phyloP scores from a whole-genome alignment of 2,888 invertebrate genomes.

The Alcis repandata region DNA sequence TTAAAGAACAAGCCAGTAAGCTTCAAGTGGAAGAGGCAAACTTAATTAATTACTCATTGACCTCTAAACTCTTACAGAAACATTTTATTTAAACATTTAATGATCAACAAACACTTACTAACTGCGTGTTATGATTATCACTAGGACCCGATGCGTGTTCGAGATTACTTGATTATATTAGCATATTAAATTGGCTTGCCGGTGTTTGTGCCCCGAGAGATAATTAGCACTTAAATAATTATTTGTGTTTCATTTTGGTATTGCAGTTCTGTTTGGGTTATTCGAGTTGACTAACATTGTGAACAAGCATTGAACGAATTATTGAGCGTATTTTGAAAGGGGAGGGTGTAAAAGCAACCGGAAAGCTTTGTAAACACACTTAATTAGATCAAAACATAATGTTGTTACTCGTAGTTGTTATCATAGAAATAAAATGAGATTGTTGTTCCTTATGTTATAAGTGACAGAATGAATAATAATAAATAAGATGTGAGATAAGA shows the following conservation, averaged over 20 bases:
- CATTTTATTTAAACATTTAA: constrained; percentile 1
- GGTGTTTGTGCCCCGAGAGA: constrained; percentile 33
- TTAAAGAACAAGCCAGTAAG: no score
- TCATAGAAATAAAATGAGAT: background rate
- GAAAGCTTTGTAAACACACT: background rate
- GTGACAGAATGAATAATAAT: background rate
- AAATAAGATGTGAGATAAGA: no score
- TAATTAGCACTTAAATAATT: constrained; percentile 33
- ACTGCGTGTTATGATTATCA: constrained; percentile 34
- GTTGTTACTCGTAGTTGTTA: background rate
- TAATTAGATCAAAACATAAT: background rate
- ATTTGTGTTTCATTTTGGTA: constrained; percentile 33
- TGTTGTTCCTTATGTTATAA: background rate
- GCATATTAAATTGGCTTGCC: constrained; percentile 42
- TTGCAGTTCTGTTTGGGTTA: constrained; percentile 15
- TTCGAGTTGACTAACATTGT: constrained; percentile 6
- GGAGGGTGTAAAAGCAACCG: background rate
- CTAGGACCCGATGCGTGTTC: constrained; percentile 21
- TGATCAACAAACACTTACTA: constrained; percentile 3
- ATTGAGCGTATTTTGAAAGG: constrained; percentile 1
- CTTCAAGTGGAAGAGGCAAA: no score
- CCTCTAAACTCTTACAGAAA: no score
- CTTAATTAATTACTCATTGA: no score
- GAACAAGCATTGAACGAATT: constrained; percentile 9
- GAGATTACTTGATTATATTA: constrained; percentile 39